Percentiles rank a stretch among this genome's conserved stretches.
These are phyloP conservation scores for Pelusios castaneus DNA, from an alignment of 2,113 vertebrate genomes.

Conservation along the genomic window DNA sequence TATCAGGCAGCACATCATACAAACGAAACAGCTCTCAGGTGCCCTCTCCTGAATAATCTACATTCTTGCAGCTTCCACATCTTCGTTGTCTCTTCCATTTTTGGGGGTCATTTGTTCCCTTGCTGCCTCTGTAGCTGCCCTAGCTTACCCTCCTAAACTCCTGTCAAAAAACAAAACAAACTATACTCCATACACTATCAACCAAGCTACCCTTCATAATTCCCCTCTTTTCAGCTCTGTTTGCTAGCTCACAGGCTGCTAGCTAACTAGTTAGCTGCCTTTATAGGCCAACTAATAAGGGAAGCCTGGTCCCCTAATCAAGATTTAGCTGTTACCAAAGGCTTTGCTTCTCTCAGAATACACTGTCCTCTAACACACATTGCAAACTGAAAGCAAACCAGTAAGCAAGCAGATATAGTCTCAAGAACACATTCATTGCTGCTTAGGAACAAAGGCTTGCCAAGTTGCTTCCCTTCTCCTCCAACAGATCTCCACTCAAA, in stretches of 20 bases:
- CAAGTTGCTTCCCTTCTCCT: background rate
- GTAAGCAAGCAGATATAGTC: background rate
- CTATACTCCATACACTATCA: too few relatives aligned
- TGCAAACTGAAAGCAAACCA: background rate
- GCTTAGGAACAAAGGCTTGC: background rate
- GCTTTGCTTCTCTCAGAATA: background rate
- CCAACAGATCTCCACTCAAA: background rate
- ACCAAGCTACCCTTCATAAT: too few relatives aligned
- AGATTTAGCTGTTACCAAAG: background rate
- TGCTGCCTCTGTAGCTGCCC: too few relatives aligned
- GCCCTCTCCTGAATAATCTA: too few relatives aligned
- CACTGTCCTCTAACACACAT: background rate
- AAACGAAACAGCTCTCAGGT: too few relatives aligned
- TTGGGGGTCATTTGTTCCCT: too few relatives aligned
- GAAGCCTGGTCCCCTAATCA: background rate
- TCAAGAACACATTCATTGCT: background rate
- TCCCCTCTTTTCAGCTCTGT: too few relatives aligned
- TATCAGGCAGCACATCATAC: too few relatives aligned
- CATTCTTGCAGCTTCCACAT: too few relatives aligned
- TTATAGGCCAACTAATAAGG: background rate
- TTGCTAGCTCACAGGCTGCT: background rate
- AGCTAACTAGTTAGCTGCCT: background rate
- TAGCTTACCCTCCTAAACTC: too few relatives aligned
- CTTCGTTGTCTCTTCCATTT: too few relatives aligned
- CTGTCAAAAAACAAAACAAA: too few relatives aligned